These are phyloP conservation scores for Ophraella communa DNA, from an alignment of 2,888 invertebrate genomes.

Conservation along the genomic window DNA sequence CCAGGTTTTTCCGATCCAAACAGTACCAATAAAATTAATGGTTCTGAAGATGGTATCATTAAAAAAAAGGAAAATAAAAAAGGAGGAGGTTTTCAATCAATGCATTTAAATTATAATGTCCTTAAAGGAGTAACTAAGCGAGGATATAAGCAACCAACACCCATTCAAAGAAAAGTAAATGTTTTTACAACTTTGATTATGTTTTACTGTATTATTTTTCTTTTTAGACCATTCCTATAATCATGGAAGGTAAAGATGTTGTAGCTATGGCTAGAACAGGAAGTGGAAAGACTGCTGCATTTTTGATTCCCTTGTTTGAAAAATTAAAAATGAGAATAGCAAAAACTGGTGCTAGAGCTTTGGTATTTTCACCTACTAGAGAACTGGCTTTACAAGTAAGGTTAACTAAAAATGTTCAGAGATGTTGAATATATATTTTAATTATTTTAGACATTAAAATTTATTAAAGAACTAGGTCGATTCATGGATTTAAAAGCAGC, in stretches of 20 bases:
- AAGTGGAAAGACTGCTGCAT: slow-evolving; percentile 98
- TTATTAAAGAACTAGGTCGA: slow-evolving; percentile 91
- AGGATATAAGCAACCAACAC: slow-evolving; percentile 97
- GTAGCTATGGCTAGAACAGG: slow-evolving; percentile 99
- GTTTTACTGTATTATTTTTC: background rate
- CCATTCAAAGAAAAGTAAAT: slow-evolving; percentile 95
- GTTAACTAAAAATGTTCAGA: background rate
- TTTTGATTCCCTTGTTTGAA: slow-evolving; percentile 94
- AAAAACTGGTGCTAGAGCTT: slow-evolving; percentile 80
- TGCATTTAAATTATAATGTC: slow-evolving; percentile 82
- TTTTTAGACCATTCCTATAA: slow-evolving; percentile 86
- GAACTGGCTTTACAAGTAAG: slow-evolving; percentile 90
- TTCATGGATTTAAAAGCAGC: slow-evolving; percentile 87
- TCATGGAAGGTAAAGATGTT: slow-evolving; percentile 92
- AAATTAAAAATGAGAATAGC: slow-evolving; percentile 76
- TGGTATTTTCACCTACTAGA: slow-evolving; percentile 95
- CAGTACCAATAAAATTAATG: slow-evolving; percentile 39
- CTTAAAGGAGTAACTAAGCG: slow-evolving; percentile 88
- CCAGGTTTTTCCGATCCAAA: slow-evolving; percentile 56
- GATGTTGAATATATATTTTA: background rate
- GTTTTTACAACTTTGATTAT: background rate
- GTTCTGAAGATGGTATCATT: slow-evolving; percentile 44
- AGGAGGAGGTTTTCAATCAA: slow-evolving; percentile 90
- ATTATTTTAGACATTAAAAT: slow-evolving; percentile 81
- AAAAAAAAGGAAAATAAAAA: slow-evolving; percentile 70